Percentiles rank a stretch among this genome's conserved stretches.
phyloP scores from a whole-genome alignment of 35 echinoderm and acorn worm genomes.

The Diadema setosum region DNA sequence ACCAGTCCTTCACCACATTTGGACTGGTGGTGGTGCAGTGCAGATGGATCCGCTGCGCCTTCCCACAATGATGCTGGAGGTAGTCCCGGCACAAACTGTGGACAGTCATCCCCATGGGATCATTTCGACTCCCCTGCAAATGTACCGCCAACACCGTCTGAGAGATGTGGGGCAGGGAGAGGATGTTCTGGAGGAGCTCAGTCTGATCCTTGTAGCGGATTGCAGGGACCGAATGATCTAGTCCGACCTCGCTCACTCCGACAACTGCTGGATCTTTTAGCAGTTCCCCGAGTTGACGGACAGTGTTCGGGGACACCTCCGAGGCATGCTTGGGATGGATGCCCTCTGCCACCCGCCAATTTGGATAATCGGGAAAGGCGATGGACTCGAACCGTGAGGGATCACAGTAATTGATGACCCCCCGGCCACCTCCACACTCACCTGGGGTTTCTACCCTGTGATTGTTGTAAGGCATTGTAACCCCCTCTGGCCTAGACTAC shows the following conservation, averaged over 20 bases:
- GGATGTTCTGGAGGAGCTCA: neutral
- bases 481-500: neutral
- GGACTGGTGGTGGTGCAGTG: neutral
- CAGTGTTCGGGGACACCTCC: neutral
- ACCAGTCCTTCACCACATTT: neutral
- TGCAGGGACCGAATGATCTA: neutral
- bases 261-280: neutral
- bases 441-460: neutral
- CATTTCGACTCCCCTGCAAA: neutral
- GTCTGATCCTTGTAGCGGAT: neutral
- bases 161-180: neutral
- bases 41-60: neutral
- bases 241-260: constrained; percentile 9
- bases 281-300: neutral
- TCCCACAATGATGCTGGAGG: neutral
- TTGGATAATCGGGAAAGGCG: neutral
- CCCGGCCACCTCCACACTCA: neutral
- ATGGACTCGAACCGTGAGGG: neutral
- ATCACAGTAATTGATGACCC: neutral
- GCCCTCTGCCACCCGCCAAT: neutral
- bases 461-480: neutral
- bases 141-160: neutral
- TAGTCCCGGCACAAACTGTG: neutral
- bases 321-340: neutral
- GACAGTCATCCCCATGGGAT: neutral